These are phyloP conservation scores for Coturnix japonica DNA, from an alignment of 2,113 vertebrate species.

Conservation along the genomic window DNA sequence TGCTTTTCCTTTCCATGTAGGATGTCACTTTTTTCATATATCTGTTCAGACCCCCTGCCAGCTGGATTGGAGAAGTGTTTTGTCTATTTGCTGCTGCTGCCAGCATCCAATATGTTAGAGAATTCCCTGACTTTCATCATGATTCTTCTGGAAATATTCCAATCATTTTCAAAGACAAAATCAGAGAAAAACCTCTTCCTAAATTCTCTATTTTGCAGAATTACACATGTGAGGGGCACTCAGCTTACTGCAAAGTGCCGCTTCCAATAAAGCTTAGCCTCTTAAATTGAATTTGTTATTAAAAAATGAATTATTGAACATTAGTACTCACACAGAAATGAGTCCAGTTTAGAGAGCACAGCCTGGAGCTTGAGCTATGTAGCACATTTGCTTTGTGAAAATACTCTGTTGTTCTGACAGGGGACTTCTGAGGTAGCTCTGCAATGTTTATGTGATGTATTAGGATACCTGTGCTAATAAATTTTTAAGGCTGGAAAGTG, in stretches of 20 bases:
- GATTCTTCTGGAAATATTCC: background rate
- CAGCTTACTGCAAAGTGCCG: background rate
- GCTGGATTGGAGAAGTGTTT: background rate
- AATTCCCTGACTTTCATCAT: background rate
- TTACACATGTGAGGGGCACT: background rate
- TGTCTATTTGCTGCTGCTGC: background rate
- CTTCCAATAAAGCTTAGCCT: background rate
- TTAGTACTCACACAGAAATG: background rate
- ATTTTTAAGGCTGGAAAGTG: background rate
- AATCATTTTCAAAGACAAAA: background rate
- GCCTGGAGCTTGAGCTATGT: background rate
- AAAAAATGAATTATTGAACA: background rate
- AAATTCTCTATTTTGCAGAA: background rate
- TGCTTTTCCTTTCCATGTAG: background rate
- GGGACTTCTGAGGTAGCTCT: rapidly evolving
- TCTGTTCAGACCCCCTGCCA: background rate
- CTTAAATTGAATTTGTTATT: background rate
- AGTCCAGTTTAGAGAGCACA: background rate
- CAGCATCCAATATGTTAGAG: background rate
- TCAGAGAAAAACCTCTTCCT: background rate
- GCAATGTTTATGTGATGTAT: rapidly evolving
- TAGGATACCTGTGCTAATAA: background rate
- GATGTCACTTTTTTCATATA: background rate
- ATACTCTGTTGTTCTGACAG: background rate
- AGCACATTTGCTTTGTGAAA: background rate